Conservation (phyloP, 2,113 vertebrate species). For the Rynchops niger region DNA sequence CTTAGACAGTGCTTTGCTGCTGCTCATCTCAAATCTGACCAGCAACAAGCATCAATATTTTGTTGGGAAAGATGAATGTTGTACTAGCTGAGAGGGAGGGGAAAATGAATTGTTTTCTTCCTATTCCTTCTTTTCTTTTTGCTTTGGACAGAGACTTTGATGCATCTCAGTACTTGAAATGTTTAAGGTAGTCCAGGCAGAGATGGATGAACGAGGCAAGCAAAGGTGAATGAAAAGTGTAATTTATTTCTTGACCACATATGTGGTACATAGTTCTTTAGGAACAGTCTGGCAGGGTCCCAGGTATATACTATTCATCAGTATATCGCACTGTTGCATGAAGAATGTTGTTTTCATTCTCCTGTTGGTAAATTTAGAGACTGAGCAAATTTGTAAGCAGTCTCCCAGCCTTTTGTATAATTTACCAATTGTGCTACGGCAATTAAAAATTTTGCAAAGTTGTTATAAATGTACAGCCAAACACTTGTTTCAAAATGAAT, state of each 20-base stretch:
- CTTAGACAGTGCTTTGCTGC: not conserved
- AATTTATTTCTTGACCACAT: conserved; percentile 16
- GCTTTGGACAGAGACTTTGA: not conserved
- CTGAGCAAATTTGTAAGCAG: not conserved
- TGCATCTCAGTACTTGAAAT: not conserved
- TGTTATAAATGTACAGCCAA: not conserved
- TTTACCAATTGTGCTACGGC: not conserved
- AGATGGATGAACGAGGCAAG: not conserved
- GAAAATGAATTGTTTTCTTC: not conserved
- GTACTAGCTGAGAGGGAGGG: not conserved
- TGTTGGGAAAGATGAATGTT: not conserved
- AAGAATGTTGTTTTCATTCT: not conserved
- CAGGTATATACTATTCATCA: not conserved
- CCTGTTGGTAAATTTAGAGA: not conserved
- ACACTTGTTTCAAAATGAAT: not conserved
- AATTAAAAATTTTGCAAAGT: not conserved
- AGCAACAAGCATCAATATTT: not conserved
- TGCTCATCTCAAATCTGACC: not conserved
- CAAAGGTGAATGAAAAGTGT: conserved; percentile 8
- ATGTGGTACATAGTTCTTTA: not conserved
- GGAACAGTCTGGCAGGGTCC: not conserved
- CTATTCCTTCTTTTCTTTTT: not conserved
- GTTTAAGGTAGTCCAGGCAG: not conserved
- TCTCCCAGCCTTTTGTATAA: not conserved
- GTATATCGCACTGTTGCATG: not conserved